Base-by-base conservation (phyloP, 2,888 invertebrate genomes). In the Tribolium freemani region DNA sequence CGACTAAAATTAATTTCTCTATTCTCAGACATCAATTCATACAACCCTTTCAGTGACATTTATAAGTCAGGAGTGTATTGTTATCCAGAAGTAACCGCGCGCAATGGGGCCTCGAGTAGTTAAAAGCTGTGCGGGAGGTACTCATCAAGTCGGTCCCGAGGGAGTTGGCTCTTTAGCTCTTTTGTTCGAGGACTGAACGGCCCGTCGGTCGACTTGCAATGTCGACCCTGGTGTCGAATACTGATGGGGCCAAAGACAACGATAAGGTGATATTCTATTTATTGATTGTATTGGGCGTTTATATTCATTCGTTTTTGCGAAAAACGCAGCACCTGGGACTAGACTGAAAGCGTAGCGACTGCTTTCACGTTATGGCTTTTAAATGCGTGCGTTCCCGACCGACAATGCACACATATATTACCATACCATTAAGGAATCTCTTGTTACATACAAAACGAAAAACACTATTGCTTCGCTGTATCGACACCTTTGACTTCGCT, bases 11-110 rank as follows among this genome's bases (percentile, higher is more conserved):
- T 85, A 86, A 85, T 86, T 84, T 85, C 84, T 82, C 83, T 81
- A 79, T 85, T 85, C 84, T 83, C 82, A 84, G 83, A 84, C 84
- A 85, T 84, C 84, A 85, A 85, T 85, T 86, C 83, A 83, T 83
- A 82, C 82, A 84, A 85, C 84, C 85, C 85, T 83, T 83, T 83
- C 81, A 79, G 83, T 85, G 86, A 86, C 86, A 85, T 86, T 86
- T 86, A 86, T 86, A 86, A 86, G 85, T 85, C 85, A 85, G 83
- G 80, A 83, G 84, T 85, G 85, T 85, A 86, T 86, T 86, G 86
- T 86, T 85, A 84, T 83, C 82, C 83, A 82, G 82, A 84, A 85
- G 84, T 84, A 84, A 84, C 84, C 83, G 82, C 82, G 80, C 81
- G 81, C 83, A 81, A 83, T 83, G 82, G 82, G 79, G 81, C 78